phyloP scores from a whole-genome alignment of 2,797 vertebrate genomes.

The Anolis apletophallus region DNA sequence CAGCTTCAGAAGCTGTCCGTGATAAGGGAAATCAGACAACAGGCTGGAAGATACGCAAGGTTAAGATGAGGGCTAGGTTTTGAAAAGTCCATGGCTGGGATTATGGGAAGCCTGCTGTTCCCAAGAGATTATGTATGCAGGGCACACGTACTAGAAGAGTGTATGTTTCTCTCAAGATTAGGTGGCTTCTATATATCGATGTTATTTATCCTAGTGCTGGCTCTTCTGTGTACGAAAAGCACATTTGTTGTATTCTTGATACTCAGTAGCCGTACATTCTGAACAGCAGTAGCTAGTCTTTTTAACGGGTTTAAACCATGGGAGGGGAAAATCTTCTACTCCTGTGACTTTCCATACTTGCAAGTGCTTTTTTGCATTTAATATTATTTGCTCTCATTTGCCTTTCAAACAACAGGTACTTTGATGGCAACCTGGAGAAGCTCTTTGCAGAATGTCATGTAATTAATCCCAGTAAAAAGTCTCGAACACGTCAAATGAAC shows the following conservation, averaged over 20 bases:
- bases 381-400: neutral
- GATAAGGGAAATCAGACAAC: neutral
- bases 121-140: neutral
- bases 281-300: too few species aligned
- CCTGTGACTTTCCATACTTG: too few species aligned
- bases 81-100: neutral
- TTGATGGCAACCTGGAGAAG: constrained; percentile 99
- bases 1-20: neutral
- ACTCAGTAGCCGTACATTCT: too few species aligned
- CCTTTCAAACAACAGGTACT: constrained; percentile 84
- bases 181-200: neutral
- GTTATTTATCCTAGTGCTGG: neutral
- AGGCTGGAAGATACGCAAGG: neutral
- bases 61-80: neutral
- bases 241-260: too few species aligned
- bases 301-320: too few species aligned
- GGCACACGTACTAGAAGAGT: neutral
- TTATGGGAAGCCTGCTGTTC: neutral
- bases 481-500: constrained; percentile 96
- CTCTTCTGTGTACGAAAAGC: neutral
- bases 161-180: neutral
- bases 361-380: neutral
- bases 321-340: too few species aligned
- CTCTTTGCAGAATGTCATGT: constrained; percentile 99
- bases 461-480: constrained; percentile 99